A percentile compares a stretch with the other conserved stretches of the same genome.
Conservation (phyloP, 2,888 invertebrate species). For the Lacanobia oleracea region DNA sequence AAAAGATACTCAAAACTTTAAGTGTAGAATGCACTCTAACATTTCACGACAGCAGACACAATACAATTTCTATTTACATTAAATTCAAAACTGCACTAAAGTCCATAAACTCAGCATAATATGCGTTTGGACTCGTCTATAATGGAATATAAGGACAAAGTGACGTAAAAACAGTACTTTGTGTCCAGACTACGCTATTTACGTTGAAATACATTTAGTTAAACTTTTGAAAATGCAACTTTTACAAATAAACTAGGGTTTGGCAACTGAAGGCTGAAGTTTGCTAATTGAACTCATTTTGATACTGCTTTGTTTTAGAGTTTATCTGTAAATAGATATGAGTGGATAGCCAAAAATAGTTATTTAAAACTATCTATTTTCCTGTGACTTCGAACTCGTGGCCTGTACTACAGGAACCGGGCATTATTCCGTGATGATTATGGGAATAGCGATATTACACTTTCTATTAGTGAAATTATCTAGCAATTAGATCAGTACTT, state of each 20-base stretch:
- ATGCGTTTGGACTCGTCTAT: constrained; percentile 37
- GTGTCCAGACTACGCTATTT: constrained; percentile 35
- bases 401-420: no score
- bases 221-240: constrained; percentile 43
- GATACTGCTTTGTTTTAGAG: constrained; percentile 16
- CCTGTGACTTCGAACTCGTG: not conserved
- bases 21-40: constrained; percentile 13
- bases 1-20: constrained; percentile 8
- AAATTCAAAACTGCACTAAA: constrained; percentile 40
- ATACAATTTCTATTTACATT: constrained; percentile 24
- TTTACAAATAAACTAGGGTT: constrained; percentile 37
- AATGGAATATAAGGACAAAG: constrained; percentile 44
- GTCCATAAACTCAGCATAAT: constrained; percentile 30
- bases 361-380: not conserved
- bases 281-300: constrained; percentile 42
- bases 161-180: constrained; percentile 49
- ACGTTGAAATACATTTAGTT: constrained; percentile 43
- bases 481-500: no score
- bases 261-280: constrained; percentile 19
- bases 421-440: no score
- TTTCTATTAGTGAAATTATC: no score
- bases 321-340: constrained; percentile 19
- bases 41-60: constrained; percentile 9
- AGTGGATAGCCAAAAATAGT: not conserved
- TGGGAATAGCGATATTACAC: no score